Conservation (phyloP, 2,113 vertebrate genomes). For the Lethenteron reissneri region DNA sequence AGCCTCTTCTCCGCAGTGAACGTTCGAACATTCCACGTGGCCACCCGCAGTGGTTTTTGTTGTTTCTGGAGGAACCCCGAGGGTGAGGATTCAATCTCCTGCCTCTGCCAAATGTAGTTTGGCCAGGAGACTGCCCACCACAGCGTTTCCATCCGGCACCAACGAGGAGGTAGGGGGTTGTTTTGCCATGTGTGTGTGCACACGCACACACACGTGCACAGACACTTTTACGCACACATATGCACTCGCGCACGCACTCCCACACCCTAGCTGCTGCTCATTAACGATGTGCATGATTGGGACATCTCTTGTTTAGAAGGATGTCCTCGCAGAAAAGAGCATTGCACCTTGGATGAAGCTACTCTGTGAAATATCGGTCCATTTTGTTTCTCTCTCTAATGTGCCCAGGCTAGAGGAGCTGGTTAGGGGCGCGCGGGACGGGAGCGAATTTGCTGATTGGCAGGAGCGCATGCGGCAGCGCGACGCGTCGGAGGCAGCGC, state of each 20-base stretch:
- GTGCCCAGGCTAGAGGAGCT: constrained; percentile 25
- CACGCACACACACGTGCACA: no score
- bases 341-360: background rate
- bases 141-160: no score
- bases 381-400: background rate
- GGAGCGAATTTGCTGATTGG: constrained; percentile 46
- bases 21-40: no score
- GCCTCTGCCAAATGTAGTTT: no score
- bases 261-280: background rate
- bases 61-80: no score
- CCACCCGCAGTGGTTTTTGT: no score
- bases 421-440: constrained; percentile 31
- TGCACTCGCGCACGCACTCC: background rate
- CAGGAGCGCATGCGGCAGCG: constrained; percentile 41
- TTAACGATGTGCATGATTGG: background rate
- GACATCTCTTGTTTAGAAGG: background rate
- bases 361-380: background rate
- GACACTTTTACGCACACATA: background rate
- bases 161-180: no score
- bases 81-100: no score
- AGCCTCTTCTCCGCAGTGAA: no score
- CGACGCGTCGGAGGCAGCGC: constrained; percentile 35
- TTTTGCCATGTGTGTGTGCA: no score
- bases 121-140: no score
- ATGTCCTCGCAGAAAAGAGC: background rate